Base-by-base conservation (phyloP, 2,797 vertebrate species). In the Percopsis omiscomaycus region DNA sequence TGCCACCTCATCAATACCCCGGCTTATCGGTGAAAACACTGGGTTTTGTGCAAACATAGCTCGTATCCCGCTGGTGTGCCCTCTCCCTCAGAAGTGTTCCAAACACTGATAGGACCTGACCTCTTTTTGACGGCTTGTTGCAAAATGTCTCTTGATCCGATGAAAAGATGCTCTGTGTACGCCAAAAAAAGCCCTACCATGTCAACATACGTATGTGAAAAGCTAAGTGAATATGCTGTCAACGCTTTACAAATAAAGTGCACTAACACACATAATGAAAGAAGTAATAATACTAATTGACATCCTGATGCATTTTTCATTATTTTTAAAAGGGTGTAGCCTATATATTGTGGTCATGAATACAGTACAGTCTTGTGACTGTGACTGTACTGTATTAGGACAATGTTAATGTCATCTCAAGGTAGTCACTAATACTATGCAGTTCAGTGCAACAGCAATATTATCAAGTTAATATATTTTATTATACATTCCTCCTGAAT, bases 121-220 rank as follows among this genome's bases (percentile, higher is more conserved):
- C 69, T 1, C 5, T 22, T 47, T 72, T 58, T 71, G 66, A 79
- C 77, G 65, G 54, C 22, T 60, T 51, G 44, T 82, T 79, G 75
- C 66, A 66, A 75, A 72, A 22, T 8, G 30, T 59, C 59, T 67
- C 12, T 1, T 60, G 14, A 30, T 46, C 28, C 12, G 44, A 0
- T 83, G 72, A 86, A 85, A 83, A 53, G 66, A 3, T 1, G 66
- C 79, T 84, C 86, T 88, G 75, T 86, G 66, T 55, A 13, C 16
- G 68, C 0, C 3, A 62, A 30, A 60, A 57, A 46, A 68, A 73
- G 63, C 66, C 68, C 49, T 3, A 49, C 58, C 74, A 59, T 61
- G 69, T 77, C 74, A 84, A 86, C 79, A 75, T 68, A 49, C 65
- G 72, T 64, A 63, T 64, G 53, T 27, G 27, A 47, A 69, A 75